These are phyloP conservation scores for Drosophila pseudotakahashii DNA, from an alignment of 2,888 invertebrate species.

Conservation along the genomic window DNA sequence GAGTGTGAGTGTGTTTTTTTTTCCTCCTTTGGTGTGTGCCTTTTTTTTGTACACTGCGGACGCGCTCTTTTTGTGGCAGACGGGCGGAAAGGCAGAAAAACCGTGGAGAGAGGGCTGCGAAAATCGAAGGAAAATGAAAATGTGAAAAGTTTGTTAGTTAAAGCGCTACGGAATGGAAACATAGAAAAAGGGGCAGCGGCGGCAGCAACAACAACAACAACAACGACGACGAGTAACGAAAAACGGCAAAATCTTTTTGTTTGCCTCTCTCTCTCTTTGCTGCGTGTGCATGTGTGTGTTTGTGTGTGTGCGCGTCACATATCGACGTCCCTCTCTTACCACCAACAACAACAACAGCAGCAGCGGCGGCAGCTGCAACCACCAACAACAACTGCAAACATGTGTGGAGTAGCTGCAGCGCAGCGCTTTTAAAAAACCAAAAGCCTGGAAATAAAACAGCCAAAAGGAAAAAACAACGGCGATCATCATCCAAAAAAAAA, in stretches of 20 bases:
- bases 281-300: conserved; percentile 20
- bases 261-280: conserved; percentile 5
- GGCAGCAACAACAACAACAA: conserved; percentile 22
- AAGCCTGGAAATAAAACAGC: conserved; percentile 10
- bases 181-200: conserved; percentile 39
- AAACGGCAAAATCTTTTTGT: conserved; percentile 6
- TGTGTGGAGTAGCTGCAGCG: conserved; percentile 8
- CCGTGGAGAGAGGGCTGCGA: conserved; percentile 3
- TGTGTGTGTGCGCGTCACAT: conserved; percentile 31
- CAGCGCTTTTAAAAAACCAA: conserved; percentile 1
- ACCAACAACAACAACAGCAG: conserved; percentile 28
- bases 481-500: conserved; percentile 27
- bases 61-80: conserved; percentile 61
- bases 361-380: conserved; percentile 34
- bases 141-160: background rate
- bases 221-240: conserved; percentile 26
- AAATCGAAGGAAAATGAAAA: background rate
- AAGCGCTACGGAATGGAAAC: background rate
- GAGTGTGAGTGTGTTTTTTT: conserved; percentile 9
- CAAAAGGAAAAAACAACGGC: conserved; percentile 16
- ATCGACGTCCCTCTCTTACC: conserved; percentile 29
- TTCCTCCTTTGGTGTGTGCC: conserved; percentile 19
- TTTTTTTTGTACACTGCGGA: conserved; percentile 39
- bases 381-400: conserved; percentile 27
- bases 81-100: conserved; percentile 6